phyloP scores from a whole-genome alignment of 2,113 vertebrate genomes.

The Bostrychus sinensis region DNA sequence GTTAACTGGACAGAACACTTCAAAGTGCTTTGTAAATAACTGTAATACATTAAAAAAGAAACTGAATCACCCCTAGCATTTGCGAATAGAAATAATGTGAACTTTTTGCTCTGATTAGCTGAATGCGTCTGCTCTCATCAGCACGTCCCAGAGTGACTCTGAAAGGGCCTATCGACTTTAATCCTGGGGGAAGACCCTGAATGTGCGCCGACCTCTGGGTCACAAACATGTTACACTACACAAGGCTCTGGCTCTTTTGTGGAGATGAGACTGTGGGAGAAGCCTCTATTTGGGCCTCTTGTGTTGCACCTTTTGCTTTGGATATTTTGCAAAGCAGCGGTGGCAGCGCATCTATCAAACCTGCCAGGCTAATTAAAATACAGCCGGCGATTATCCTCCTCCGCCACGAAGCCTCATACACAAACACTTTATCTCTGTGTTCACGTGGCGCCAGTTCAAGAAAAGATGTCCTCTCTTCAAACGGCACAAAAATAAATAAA shows the following conservation, averaged over 20 bases:
- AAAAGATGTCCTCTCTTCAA: slow-evolving; percentile 1
- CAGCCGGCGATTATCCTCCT: slow-evolving; percentile 66
- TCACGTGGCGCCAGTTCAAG: slow-evolving; percentile 29
- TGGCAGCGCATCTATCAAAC: slow-evolving; percentile 57
- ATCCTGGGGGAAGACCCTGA: slow-evolving; percentile 56
- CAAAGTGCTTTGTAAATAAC: slow-evolving; percentile 6
- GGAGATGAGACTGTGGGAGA: slow-evolving; percentile 46
- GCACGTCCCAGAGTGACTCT: not conserved
- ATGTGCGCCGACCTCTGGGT: slow-evolving; percentile 70
- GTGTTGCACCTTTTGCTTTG: slow-evolving; percentile 24
- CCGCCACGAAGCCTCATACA: slow-evolving; percentile 32
- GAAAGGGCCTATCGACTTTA: slow-evolving; percentile 40
- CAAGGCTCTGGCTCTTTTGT: slow-evolving; percentile 62
- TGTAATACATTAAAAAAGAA: slow-evolving; percentile 7
- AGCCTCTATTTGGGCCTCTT: slow-evolving; percentile 49
- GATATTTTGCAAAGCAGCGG: slow-evolving; percentile 21
- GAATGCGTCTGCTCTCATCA: slow-evolving; percentile 4
- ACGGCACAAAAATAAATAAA: slow-evolving; percentile 21
- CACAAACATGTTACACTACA: slow-evolving; percentile 73
- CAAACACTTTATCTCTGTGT: slow-evolving; percentile 18
- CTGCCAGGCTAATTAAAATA: slow-evolving; percentile 72
- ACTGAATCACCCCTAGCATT: not conserved
- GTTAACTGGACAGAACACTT: slow-evolving; percentile 24
- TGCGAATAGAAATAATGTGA: not conserved
- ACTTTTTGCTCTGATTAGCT: not conserved